Conservation (phyloP, 2,797 vertebrate species). For the Gallinago solitaria region DNA sequence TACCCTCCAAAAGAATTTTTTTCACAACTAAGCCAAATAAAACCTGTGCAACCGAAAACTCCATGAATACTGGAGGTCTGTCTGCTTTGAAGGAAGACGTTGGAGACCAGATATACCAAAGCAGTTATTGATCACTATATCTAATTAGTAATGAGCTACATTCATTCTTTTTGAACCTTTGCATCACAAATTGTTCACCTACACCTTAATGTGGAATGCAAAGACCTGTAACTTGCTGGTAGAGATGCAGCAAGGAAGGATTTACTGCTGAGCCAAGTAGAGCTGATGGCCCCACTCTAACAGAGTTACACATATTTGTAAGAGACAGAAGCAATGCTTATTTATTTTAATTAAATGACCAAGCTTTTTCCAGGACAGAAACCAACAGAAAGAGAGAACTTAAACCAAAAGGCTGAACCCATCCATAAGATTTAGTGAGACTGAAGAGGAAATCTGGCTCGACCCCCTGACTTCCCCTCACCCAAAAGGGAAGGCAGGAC, state of each 20-base stretch:
- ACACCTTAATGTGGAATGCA: accelerated
- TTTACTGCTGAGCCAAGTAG: not conserved
- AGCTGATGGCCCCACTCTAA: not conserved
- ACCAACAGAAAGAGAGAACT: not conserved
- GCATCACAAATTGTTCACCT: not conserved
- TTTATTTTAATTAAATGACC: not conserved
- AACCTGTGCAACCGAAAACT: not conserved
- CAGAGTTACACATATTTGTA: accelerated
- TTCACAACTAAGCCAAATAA: not conserved
- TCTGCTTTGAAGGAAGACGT: not conserved
- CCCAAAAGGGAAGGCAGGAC: not conserved
- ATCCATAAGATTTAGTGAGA: not conserved
- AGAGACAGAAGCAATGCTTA: not conserved
- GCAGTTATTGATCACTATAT: not conserved
- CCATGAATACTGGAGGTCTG: not conserved
- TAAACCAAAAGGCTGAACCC: not conserved
- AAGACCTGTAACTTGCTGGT: not conserved
- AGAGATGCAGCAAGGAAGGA: not conserved
- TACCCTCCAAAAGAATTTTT: not conserved
- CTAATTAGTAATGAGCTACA: not conserved
- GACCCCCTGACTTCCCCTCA: not conserved
- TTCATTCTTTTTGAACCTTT: not conserved
- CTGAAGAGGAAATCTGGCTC: not conserved
- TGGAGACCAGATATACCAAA: not conserved
- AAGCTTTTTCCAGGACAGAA: not conserved